These are phyloP conservation scores for Catharus ustulatus DNA, from an alignment of 2,797 vertebrate genomes.

Conservation along the genomic window DNA sequence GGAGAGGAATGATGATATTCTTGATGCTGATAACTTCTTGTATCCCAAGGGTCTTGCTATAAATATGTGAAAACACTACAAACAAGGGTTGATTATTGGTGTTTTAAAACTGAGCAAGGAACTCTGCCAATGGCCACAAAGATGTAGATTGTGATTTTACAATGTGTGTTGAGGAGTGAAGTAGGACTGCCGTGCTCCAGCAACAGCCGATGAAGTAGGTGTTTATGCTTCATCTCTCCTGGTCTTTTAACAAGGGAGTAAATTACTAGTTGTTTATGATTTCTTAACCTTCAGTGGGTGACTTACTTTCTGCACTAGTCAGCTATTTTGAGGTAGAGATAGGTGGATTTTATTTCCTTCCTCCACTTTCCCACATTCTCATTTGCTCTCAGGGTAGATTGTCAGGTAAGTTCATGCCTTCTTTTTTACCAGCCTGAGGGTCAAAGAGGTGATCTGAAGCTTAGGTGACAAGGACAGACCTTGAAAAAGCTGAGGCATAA, in stretches of 20 bases:
- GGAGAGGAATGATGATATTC: neutral
- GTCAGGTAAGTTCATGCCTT: neutral
- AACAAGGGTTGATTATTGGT: neutral
- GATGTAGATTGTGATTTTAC: constrained; percentile 28
- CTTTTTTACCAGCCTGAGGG: neutral
- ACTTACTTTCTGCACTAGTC: constrained; percentile 24
- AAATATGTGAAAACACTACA: neutral
- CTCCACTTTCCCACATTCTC: neutral
- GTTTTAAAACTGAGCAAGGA: constrained; percentile 13
- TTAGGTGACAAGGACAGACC: neutral
- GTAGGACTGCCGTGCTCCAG: neutral
- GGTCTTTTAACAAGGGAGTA: constrained; percentile 20
- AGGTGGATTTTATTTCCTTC: neutral
- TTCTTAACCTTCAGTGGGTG: constrained; percentile 35
- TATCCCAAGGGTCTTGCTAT: constrained; percentile 6
- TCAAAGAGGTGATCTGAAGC: neutral
- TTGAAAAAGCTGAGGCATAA: neutral
- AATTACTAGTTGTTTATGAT: constrained; percentile 48
- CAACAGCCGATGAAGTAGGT: neutral
- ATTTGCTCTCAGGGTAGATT: neutral
- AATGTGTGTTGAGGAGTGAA: neutral
- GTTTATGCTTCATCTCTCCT: constrained; percentile 30
- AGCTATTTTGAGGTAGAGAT: neutral
- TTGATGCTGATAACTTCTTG: neutral
- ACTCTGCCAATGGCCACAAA: constrained; percentile 11